Evolutionary conservation across 2,113 vertebrate species (phyloP).

Genomic region (Henicopernis longicauda): DNA sequence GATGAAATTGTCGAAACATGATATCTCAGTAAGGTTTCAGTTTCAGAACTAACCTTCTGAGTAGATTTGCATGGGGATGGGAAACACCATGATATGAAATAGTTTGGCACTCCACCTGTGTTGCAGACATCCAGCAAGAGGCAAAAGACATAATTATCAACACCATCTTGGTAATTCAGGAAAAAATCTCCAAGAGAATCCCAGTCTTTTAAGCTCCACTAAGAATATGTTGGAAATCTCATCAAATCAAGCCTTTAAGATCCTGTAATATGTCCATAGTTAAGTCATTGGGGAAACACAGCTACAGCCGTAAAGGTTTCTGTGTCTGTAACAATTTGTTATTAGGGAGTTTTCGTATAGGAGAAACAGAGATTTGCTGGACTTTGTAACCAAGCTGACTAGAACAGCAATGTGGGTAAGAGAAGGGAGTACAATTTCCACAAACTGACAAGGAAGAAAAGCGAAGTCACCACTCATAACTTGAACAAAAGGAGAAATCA

Average conservation of each 20-base stretch:
- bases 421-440: neutral
- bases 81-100: neutral
- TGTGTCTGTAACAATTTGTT: neutral
- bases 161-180: neutral
- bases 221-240: neutral
- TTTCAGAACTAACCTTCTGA: neutral
- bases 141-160: neutral
- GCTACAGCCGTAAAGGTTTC: neutral
- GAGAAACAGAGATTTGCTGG: neutral
- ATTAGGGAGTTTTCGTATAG: neutral
- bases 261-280: neutral
- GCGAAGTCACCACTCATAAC: neutral
- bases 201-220: neutral
- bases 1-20: neutral
- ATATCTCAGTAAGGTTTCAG: neutral
- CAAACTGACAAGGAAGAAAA: neutral
- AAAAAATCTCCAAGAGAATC: neutral
- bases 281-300: neutral
- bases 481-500: neutral
- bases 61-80: neutral
- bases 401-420: neutral
- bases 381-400: neutral
- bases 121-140: neutral
- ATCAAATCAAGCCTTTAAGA: neutral
- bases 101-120: neutral